A percentile compares a stretch with the other conserved stretches of the same genome.
phyloP scores from a whole-genome alignment of 1,140 invertebrate genomes.

The Trichonephila inaurata region DNA sequence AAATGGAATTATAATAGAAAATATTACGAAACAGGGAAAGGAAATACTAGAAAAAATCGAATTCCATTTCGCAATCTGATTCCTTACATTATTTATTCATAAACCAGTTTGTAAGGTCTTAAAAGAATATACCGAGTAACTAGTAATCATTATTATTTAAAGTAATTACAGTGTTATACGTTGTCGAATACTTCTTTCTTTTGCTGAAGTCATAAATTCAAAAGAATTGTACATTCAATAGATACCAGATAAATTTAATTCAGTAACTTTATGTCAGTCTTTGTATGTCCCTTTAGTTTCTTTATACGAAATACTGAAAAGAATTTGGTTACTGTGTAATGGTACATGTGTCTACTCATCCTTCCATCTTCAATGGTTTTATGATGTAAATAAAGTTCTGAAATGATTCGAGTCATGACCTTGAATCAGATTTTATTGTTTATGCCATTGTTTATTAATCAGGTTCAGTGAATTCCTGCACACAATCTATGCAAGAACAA shows the following conservation, averaged over 20 bases:
- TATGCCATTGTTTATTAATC: slow-evolving; percentile 21
- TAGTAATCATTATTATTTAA: background rate
- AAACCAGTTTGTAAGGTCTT: background rate
- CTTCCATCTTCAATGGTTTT: slow-evolving; percentile 22
- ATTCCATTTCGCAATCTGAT: slow-evolving; percentile 1
- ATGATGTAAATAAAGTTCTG: slow-evolving; percentile 33
- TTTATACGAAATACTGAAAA: slow-evolving; percentile 5
- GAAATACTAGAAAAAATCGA: background rate
- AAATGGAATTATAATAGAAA: background rate
- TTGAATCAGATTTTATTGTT: slow-evolving; percentile 35
- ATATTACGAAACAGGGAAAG: background rate
- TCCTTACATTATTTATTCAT: background rate
- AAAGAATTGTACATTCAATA: background rate
- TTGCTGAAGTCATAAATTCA: background rate
- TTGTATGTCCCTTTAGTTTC: background rate
- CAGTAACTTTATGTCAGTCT: background rate
- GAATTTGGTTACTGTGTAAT: background rate
- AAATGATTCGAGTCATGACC: slow-evolving; percentile 5
- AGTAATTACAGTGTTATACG: background rate
- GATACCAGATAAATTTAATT: background rate
- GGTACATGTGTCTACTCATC: background rate
- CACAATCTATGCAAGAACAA: background rate
- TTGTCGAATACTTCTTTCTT: background rate
- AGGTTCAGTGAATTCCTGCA: background rate
- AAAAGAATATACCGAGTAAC: background rate